phyloP scores from a whole-genome alignment of 1,140 invertebrate genomes.

The Drosophila ironensis region DNA sequence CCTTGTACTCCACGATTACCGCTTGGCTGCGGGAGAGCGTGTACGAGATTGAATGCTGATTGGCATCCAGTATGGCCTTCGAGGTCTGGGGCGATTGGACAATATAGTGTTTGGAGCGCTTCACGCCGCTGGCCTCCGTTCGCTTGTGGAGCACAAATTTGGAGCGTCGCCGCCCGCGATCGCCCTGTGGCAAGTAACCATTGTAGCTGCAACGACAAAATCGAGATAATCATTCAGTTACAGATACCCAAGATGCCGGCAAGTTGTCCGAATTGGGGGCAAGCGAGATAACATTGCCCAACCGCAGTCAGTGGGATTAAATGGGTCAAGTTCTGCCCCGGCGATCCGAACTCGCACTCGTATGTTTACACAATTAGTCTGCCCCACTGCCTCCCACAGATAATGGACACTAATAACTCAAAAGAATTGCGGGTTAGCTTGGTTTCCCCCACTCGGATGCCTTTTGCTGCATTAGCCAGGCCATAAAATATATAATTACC shows the following conservation, averaged over 20 bases:
- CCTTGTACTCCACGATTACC: slow-evolving; percentile 98
- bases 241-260: slow-evolving; percentile 45
- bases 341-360: no score
- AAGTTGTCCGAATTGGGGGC: slow-evolving; percentile 20
- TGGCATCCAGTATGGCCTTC: slow-evolving; percentile 94
- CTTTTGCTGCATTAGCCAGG: slow-evolving; percentile 38
- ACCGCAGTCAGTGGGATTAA: slow-evolving; percentile 42
- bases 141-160: slow-evolving; percentile 96
- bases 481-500: slow-evolving; percentile 33
- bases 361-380: slow-evolving; percentile 54
- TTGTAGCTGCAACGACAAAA: slow-evolving; percentile 90
- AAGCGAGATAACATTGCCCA: slow-evolving; percentile 38
- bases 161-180: slow-evolving; percentile 94
- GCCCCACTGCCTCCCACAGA: slow-evolving; percentile 4
- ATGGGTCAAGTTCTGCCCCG: slow-evolving; percentile 68
- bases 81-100: slow-evolving; percentile 95
- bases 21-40: slow-evolving; percentile 97
- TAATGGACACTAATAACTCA: slow-evolving; percentile 54
- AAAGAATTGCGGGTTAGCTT: slow-evolving; percentile 32
- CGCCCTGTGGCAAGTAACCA: slow-evolving; percentile 95
- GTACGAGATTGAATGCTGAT: slow-evolving; percentile 98
- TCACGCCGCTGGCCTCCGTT: slow-evolving; percentile 94
- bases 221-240: slow-evolving; percentile 6
- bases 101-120: slow-evolving; percentile 96
- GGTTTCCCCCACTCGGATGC: background rate